phyloP scores from a whole-genome alignment of 2,888 invertebrate genomes.

The Drosophila aldrichi region DNA sequence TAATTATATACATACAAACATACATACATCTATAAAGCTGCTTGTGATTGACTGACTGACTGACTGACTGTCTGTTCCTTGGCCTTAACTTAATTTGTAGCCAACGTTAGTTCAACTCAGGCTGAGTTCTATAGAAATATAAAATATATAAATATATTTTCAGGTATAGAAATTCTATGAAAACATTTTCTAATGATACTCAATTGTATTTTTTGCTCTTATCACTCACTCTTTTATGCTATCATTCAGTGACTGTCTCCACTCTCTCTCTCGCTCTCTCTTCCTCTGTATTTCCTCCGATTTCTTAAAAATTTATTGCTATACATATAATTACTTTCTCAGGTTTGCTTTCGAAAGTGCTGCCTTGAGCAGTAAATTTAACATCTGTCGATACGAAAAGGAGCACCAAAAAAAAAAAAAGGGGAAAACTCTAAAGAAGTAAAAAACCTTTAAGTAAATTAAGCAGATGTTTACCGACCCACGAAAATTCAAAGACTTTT shows the following conservation, averaged over 20 bases:
- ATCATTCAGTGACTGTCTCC: background rate
- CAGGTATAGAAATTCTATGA: background rate
- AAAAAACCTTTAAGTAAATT: slow-evolving; percentile 1
- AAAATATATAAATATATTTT: background rate
- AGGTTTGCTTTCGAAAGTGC: background rate
- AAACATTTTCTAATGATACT: background rate
- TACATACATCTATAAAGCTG: background rate
- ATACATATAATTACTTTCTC: background rate
- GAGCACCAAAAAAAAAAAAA: too few relatives aligned
- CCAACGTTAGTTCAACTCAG: too few relatives aligned
- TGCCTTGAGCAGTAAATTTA: slow-evolving; percentile 1
- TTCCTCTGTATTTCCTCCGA: background rate
- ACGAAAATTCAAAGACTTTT: background rate
- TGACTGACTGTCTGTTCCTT: background rate
- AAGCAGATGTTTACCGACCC: slow-evolving; percentile 4
- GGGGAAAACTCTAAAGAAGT: background rate
- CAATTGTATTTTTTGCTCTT: background rate
- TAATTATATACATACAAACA: background rate
- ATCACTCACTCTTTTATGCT: background rate
- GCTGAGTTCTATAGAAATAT: background rate
- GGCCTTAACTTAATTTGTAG: background rate
- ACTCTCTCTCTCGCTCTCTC: background rate
- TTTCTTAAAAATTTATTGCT: background rate
- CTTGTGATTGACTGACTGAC: background rate
- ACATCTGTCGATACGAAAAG: slow-evolving; percentile 4